Conservation (phyloP, 1,140 invertebrate species). For the Drosophila paulistorum region DNA sequence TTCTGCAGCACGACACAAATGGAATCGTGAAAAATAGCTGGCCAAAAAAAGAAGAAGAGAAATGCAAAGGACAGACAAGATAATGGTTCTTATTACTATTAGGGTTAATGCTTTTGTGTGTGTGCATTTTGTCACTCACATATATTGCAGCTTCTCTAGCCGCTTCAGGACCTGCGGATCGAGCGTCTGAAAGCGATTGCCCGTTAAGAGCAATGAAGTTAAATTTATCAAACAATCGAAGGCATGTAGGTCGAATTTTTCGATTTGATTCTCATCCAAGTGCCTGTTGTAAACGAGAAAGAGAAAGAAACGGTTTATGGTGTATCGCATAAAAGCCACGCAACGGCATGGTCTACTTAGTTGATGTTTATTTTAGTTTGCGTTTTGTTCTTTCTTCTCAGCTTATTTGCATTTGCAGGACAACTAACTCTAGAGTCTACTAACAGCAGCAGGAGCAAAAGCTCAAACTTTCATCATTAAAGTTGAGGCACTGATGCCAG, state of each 20-base stretch:
- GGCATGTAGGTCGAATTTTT: conserved; percentile 80
- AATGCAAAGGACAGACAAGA: conserved; percentile 1
- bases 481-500: conserved; percentile 47
- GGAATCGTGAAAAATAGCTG: conserved; percentile 87
- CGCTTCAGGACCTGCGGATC: conserved; percentile 82
- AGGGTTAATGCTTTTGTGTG: neutral
- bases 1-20: conserved; percentile 85
- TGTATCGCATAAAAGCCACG: conserved; percentile 40
- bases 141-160: conserved; percentile 83
- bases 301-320: conserved; percentile 26
- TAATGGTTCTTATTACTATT: conserved; percentile 20
- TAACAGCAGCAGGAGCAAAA: conserved; percentile 18
- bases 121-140: conserved; percentile 79
- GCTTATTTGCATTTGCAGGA: conserved; percentile 49
- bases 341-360: conserved; percentile 2
- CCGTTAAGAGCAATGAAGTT: conserved; percentile 69
- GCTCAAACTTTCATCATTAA: conserved; percentile 68
- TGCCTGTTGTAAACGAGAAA: conserved; percentile 45
- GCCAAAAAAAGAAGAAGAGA: conserved; percentile 38
- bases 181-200: conserved; percentile 83
- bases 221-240: conserved; percentile 75
- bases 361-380: conserved; percentile 1
- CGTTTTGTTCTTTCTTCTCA: conserved; percentile 11
- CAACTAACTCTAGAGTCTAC: too few species aligned
- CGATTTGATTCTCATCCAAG: conserved; percentile 72